Evolutionary conservation across 2,888 invertebrate species (phyloP), one percentile per base, ranked within the genome.

Genomic region (Bombyx huttoni): DNA sequence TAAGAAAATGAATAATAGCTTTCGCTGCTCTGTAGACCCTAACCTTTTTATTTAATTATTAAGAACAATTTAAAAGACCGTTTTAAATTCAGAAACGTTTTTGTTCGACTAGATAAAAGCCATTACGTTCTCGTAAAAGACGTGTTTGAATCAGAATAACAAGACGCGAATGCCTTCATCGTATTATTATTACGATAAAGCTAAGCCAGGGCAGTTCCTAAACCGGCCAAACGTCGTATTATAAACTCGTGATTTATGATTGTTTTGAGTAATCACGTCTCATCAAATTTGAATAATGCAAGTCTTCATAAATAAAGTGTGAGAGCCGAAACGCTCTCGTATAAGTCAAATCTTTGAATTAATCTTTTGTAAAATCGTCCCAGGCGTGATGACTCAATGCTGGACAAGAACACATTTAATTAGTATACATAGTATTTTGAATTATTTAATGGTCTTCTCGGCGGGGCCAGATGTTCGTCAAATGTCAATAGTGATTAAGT

Each of bases 271-370:
- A 85, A 87, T 87, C 78, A 84, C 79, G 81, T 81, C 83, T 81
- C 84, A 87, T 88, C 85, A 85, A 86, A 86, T 86, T 86, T 86
- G 80, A 86, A 86, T 87, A 87, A 84, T 80, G 78, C 75, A 74
- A 78, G 75, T 78, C 74, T 73, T 81, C 76, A 78, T 82, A 84
- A 84, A 84, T 81, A 78, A 77, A 70, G 70, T 66, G 67, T 65
- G 64, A 68, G 75, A 68, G 63, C 71, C 72, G 72, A 73, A 72
- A 75, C 78, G 70, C 74, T 71, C 73, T 75, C 75, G 40, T 40
- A 79, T 82, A 82, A 83, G 82, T 84, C 83, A 85, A 84, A 82
- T 77, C 73, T 68, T 78, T 75, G 73, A 73, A 82, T 81, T 81
- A 81, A 84, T 81, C 79, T 79, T 68, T 68, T 70, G 70, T 77